phyloP scores from a whole-genome alignment of 1,140 invertebrate genomes.

The Meloidogyne floridensis region DNA sequence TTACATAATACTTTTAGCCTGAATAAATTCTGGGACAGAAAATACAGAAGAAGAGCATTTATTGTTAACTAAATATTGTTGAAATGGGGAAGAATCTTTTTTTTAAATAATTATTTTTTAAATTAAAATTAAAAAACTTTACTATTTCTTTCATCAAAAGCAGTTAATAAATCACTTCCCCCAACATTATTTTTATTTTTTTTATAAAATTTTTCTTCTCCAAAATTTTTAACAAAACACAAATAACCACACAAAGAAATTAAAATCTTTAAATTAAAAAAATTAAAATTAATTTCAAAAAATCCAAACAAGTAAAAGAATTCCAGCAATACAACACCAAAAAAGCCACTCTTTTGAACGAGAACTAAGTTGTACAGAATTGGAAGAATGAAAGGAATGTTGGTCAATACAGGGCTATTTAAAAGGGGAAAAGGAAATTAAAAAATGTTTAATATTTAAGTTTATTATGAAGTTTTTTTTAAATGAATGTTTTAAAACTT shows the following conservation, averaged over 20 bases:
- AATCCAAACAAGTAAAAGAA: conserved; percentile 23
- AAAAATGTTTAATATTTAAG: background rate
- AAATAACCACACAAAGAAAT: background rate
- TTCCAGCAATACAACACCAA: conserved; percentile 20
- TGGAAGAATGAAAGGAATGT: conserved; percentile 15
- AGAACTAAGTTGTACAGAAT: background rate
- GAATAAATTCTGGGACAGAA: conserved; percentile 28
- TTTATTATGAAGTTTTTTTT: no score
- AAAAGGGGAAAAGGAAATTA: background rate
- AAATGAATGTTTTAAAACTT: no score
- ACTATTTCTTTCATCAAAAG: conserved; percentile 17
- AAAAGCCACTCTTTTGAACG: conserved; percentile 25
- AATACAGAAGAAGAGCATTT: conserved; percentile 15
- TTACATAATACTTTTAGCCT: conserved; percentile 19
- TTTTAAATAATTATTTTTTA: background rate
- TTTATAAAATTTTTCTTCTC: conserved; percentile 2
- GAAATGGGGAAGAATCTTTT: conserved; percentile 13
- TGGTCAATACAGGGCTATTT: background rate
- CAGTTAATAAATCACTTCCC: background rate
- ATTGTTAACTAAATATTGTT: conserved; percentile 23
- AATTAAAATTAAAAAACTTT: background rate
- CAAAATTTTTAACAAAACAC: background rate
- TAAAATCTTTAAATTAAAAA: background rate
- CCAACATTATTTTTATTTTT: background rate
- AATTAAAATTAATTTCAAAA: background rate